These are phyloP conservation scores for Pachyseris speciosa DNA, from an alignment of 64 coral and sea anemone species.

Conservation along the genomic window DNA sequence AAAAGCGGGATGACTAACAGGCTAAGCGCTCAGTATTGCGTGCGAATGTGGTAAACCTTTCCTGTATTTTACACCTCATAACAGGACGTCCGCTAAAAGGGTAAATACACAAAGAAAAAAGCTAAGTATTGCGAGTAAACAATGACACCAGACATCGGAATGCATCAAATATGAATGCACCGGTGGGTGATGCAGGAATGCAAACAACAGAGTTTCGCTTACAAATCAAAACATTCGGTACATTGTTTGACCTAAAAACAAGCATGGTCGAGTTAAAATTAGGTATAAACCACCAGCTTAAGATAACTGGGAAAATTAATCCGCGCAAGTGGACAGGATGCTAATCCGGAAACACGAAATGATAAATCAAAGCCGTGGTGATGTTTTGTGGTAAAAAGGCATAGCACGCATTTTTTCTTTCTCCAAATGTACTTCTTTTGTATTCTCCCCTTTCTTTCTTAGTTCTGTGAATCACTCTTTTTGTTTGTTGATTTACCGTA, in stretches of 20 bases:
- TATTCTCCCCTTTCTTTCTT: too few species aligned
- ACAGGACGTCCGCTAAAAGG: neutral
- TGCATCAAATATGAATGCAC: too few species aligned
- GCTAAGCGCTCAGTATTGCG: neutral
- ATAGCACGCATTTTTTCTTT: neutral
- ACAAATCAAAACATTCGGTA: neutral
- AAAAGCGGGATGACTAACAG: too few species aligned
- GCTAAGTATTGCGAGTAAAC: neutral
- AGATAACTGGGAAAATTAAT: neutral
- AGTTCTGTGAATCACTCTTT: too few species aligned
- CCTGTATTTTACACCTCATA: constrained; percentile 11
- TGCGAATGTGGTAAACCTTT: neutral
- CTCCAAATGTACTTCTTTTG: neutral
- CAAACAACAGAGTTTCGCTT: neutral
- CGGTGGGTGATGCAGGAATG: neutral
- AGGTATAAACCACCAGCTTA: neutral
- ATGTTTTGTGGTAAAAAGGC: neutral
- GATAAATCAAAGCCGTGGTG: constrained; percentile 14
- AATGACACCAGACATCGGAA: neutral
- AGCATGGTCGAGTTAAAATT: neutral
- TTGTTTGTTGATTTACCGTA: too few species aligned
- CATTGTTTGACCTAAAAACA: too few species aligned
- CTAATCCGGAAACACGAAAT: constrained; percentile 22
- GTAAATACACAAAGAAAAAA: too few species aligned
- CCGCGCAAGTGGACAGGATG: neutral